Conservation (phyloP, 2,888 invertebrate species). For the Bombylius discolor region DNA sequence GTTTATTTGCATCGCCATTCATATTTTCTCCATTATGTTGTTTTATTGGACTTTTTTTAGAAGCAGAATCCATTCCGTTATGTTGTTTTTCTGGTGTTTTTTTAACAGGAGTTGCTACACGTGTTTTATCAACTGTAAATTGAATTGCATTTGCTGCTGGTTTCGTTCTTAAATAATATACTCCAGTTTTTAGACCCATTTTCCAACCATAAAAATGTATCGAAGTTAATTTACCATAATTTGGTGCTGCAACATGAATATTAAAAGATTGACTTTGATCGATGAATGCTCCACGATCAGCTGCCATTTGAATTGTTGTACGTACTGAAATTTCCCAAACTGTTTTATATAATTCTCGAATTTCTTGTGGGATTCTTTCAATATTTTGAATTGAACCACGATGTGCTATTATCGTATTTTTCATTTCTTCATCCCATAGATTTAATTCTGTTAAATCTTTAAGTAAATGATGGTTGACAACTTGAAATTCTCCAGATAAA, state of each 20-base stretch:
- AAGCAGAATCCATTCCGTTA: background rate
- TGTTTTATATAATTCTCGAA: constrained; percentile 85
- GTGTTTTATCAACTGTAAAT: constrained; percentile 89
- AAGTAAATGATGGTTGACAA: constrained; percentile 91
- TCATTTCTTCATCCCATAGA: constrained; percentile 92
- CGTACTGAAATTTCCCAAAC: constrained; percentile 97
- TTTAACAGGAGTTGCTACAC: constrained; percentile 30
- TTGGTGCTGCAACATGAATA: constrained; percentile 90
- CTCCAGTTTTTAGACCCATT: constrained; percentile 93
- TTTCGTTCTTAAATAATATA: constrained; percentile 96
- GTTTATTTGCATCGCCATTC: background rate
- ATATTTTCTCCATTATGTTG: background rate
- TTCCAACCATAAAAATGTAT: constrained; percentile 99
- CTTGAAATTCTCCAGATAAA: constrained; percentile 88
- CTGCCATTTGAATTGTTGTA: constrained; percentile 88
- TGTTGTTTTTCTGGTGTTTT: constrained; percentile 13
- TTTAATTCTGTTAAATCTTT: constrained; percentile 82
- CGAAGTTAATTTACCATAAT: constrained; percentile 84
- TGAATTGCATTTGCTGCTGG: constrained; percentile 94
- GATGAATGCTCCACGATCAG: constrained; percentile 93
- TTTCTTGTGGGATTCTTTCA: constrained; percentile 66
- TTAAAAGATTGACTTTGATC: constrained; percentile 99
- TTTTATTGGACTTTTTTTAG: constrained; percentile 4
- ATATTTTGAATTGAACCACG: constrained; percentile 90
- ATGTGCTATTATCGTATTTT: constrained; percentile 79